Base-by-base conservation (phyloP, 2,888 invertebrate species). In the Drosophila antonietae region DNA sequence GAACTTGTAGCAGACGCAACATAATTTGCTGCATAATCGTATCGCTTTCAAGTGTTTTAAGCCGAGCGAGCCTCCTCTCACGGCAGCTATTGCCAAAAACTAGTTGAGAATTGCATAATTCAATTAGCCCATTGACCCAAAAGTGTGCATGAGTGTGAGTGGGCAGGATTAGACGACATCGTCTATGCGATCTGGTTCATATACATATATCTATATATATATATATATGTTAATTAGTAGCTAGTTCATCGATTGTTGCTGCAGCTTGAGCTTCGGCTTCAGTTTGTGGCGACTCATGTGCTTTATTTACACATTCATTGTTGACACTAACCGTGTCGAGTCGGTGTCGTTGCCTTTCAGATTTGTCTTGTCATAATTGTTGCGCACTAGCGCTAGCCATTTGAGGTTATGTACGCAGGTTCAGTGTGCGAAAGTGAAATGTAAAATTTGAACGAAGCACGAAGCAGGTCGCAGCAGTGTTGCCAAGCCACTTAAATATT, bases 351-450 rank as follows among this genome's bases (percentile, higher is more conserved):
- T 43, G 64, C 43, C 62, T 47, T 20, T 43, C 66, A 82, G 73
- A 89, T 88, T 80, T 83, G 87, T 75, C 71, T 78, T 88, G 91
- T 90, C 88, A 88, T 88, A 89, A 89, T 89, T 90, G 83, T 84
- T 79, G 81, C 83, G 73, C 74, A 58, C 72, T 71, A 41, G 53
- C 46, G 51, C 41, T 47, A 61, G 35, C 55, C n/a, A 33, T 61
- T 67, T 57, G 72, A 69, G 78, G 73, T 73, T 73, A 73, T 63
- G 72, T 72, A 80, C 75, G 88, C 72, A 75, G 80, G 69, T 72
- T 75, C 74, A 87, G 64, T 68, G 72, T 70, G 73, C 69, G 65
- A 78, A 78, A 78, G 77, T 83, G 76, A 75, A 83, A 78, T 60
- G 64, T 64, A 75, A 78, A 57, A 61, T 64, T 18, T 18, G n/a